A percentile compares a stretch with the other conserved stretches of the same genome.
phyloP scores from a whole-genome alignment of 2,797 vertebrate species.

The Hypotaenidia philippensis region DNA sequence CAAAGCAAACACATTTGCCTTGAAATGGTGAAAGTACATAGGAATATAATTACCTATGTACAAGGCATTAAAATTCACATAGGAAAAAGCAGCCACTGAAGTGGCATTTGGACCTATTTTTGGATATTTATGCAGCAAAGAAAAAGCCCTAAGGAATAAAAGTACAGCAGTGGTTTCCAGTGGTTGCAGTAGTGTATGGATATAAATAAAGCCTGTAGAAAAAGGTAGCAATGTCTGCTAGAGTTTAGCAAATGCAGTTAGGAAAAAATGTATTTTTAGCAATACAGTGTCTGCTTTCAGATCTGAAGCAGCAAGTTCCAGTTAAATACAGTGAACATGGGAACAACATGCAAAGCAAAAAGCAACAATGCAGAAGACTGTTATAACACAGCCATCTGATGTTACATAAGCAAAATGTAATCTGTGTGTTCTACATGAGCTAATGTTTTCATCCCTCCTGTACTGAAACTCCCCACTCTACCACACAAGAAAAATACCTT shows the following conservation, averaged over 20 bases:
- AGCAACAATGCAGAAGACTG: background rate
- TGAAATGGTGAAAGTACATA: background rate
- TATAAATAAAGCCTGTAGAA: background rate
- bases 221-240: background rate
- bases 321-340: background rate
- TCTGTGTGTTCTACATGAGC: background rate
- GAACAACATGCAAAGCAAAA: background rate
- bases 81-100: background rate
- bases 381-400: background rate
- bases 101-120: background rate
- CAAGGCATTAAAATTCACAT: background rate
- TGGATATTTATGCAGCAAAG: background rate
- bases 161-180: background rate
- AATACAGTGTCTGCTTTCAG: background rate
- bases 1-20: background rate
- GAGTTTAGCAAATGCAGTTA: background rate
- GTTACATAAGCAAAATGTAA: constrained; percentile 13
- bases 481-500: background rate
- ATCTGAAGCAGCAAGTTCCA: background rate
- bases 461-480: background rate
- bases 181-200: background rate
- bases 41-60: background rate
- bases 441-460: background rate
- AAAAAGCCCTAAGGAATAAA: background rate
- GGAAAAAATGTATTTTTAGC: background rate